Base-by-base conservation (phyloP, 2,797 vertebrate genomes). In the Sebastes vulpes region DNA sequence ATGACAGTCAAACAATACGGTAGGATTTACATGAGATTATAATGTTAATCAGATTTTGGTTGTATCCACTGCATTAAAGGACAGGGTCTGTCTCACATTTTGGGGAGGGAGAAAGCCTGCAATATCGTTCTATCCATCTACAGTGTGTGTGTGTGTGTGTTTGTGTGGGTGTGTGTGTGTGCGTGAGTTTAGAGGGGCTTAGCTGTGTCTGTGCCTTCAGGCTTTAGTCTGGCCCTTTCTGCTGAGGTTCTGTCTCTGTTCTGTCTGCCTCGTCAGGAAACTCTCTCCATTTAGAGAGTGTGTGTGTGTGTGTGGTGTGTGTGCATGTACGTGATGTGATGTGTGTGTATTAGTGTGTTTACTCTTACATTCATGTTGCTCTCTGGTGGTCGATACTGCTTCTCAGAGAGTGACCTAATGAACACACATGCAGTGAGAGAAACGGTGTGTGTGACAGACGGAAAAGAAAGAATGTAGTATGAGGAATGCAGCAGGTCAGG, bases 151-250 rank as follows among this genome's bases (percentile, higher is more conserved):
- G 64, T 53, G 18, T 61, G 56, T 69, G 32, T 69, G 48, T 69
- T 26, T 67, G 57, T 29, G 69, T 32, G 35, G 38, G 46, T 57
- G 68, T 54, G 48, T 16, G 26, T 3, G 54, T 8, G 25, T 8
- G 54, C 7, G 54, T 26, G 54, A 16, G 59, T 74, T 46, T 29
- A 46, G 60, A 72, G 25, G 64, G 79, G 80, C 23, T 86, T 82
- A 88, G 35, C 72, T 48, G 61, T 79, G 89, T 89, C 84, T 90
- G 65, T 87, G 59, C 83, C 86, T 85, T 59, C 58, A 80, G 88
- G 88, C 84, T 23, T 82, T 18, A 71, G 73, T 87, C 82, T 86
- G 74, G 64, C 11, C 63, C 60, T 72, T 54, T 56, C 31, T 52
- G 50, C 66, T 72, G 29, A 67, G 48, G 26, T 56, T 67, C 60